Conservation (phyloP, 2,113 vertebrate genomes). For the Edolisoma coerulescens region DNA sequence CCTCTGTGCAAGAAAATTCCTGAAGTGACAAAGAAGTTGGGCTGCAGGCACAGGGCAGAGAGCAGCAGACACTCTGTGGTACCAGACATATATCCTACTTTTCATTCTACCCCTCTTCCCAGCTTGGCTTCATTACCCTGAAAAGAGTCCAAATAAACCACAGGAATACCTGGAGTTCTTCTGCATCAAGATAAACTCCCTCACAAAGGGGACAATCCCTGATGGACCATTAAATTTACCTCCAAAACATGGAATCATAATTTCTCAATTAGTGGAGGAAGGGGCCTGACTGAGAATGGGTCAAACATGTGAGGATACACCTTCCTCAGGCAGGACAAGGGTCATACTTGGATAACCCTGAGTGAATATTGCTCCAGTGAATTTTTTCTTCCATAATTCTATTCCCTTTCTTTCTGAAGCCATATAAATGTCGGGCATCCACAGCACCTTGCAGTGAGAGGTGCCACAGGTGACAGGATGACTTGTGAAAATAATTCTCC, state of each 20-base stretch:
- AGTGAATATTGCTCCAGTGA: background rate
- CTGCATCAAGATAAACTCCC: background rate
- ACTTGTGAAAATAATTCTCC: background rate
- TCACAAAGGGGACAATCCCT: background rate
- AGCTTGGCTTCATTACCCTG: background rate
- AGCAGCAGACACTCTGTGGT: background rate
- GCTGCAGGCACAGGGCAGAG: background rate
- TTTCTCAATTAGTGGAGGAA: background rate
- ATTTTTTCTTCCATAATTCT: background rate
- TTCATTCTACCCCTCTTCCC: background rate
- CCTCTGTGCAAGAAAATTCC: background rate
- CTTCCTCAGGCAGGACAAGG: background rate
- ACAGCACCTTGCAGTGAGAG: background rate
- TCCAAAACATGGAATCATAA: background rate
- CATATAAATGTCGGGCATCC: rapidly evolving
- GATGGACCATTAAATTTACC: background rate
- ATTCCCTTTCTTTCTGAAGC: background rate
- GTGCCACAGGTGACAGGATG: background rate
- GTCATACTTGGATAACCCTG: background rate
- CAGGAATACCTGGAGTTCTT: background rate
- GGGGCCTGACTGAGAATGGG: background rate
- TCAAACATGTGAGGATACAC: background rate
- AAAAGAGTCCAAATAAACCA: background rate
- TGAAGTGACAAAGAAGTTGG: background rate
- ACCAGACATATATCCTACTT: background rate